These are phyloP conservation scores for Andrena marginata DNA, from an alignment of 2,888 invertebrate species.

Conservation along the genomic window DNA sequence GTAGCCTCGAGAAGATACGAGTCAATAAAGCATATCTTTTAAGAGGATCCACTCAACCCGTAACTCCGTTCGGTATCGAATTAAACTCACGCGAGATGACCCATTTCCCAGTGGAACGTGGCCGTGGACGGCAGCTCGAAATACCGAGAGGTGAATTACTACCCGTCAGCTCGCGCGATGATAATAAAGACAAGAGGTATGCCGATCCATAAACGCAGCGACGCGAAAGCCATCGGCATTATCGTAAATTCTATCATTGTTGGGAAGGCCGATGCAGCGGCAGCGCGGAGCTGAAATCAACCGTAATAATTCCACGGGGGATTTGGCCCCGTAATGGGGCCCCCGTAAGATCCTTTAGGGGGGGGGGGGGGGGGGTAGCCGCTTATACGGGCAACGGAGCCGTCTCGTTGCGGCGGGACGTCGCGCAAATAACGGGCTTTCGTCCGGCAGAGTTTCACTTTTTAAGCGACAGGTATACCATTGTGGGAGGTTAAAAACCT, in stretches of 20 bases:
- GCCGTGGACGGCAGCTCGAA: background rate
- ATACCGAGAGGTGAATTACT: conserved; percentile 6
- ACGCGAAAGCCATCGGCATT: conserved; percentile 11
- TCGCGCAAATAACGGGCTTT: conserved; percentile 62
- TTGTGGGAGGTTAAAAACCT: conserved; percentile 54
- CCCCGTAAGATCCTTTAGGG: conserved; percentile 42
- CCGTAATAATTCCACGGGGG: conserved; percentile 44
- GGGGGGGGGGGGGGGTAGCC: conserved; percentile 32
- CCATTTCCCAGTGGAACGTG: background rate
- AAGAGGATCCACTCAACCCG: background rate
- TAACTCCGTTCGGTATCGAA: background rate
- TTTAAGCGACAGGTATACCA: conserved; percentile 57
- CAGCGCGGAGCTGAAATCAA: conserved; percentile 23
- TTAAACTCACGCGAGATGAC: background rate
- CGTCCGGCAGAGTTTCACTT: conserved; percentile 67
- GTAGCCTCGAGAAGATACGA: too few species aligned
- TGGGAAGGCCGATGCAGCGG: background rate
- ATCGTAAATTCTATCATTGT: conserved; percentile 24
- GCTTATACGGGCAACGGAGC: conserved; percentile 15
- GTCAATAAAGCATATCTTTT: background rate
- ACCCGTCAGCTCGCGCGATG: background rate
- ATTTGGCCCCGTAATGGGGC: conserved; percentile 43
- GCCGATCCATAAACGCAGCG: background rate
- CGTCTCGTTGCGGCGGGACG: conserved; percentile 48
- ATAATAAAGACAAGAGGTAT: conserved; percentile 15